phyloP scores from a whole-genome alignment of 2,888 invertebrate species.

The Chymomyza procnemis region DNA sequence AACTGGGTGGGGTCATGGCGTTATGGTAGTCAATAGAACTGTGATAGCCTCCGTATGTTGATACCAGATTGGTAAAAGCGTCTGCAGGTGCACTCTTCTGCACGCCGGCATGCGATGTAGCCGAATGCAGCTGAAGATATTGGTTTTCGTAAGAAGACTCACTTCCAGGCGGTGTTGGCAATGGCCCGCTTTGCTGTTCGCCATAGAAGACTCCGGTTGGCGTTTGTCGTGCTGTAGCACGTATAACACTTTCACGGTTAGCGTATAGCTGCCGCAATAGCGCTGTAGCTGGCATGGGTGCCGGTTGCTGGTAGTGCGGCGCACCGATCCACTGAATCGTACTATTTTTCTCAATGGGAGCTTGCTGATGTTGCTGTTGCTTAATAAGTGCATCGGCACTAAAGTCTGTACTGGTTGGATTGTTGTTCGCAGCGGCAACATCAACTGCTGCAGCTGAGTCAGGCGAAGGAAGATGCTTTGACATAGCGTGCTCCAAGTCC shows the following conservation, averaged over 20 bases:
- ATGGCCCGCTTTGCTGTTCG: conserved; percentile 82
- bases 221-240: conserved; percentile 85
- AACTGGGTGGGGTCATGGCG: conserved; percentile 98
- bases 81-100: conserved; percentile 80
- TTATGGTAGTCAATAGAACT: conserved; percentile 90
- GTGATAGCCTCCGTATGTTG: conserved; percentile 82
- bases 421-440: conserved; percentile 77
- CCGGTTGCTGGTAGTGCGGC: conserved; percentile 81
- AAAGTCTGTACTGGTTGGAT: conserved; percentile 87
- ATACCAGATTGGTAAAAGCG: conserved; percentile 82
- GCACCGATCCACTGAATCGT: conserved; percentile 97
- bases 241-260: conserved; percentile 95
- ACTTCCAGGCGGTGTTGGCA: conserved; percentile 94
- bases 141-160: conserved; percentile 86
- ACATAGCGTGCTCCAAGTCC: conserved; percentile 97
- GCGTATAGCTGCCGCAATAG: conserved; percentile 93
- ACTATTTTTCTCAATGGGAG: conserved; percentile 81
- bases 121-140: conserved; percentile 80
- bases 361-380: conserved; percentile 81
- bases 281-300: conserved; percentile 90
- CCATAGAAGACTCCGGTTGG: conserved; percentile 77
- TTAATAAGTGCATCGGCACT: conserved; percentile 91
- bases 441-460: conserved; percentile 28
- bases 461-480: conserved; percentile 90
- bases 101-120: conserved; percentile 68